phyloP scores from a whole-genome alignment of 2,797 vertebrate species.

The Xiphophorus birchmanni region DNA sequence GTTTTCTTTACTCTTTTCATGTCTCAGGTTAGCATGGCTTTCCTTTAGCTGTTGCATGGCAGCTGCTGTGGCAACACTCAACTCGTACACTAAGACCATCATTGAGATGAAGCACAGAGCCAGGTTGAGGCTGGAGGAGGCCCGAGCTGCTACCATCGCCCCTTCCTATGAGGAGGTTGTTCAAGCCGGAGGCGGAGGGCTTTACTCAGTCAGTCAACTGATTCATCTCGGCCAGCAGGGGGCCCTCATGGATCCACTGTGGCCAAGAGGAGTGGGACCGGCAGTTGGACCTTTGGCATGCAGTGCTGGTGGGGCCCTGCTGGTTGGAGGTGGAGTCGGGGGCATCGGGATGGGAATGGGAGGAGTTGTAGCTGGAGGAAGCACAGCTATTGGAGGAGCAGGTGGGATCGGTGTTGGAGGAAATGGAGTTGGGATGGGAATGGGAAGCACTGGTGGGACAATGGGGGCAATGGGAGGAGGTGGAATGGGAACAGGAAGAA shows the following conservation, averaged over 20 bases:
- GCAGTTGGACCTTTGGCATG: conserved; percentile 61
- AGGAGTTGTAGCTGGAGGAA: conserved; percentile 28
- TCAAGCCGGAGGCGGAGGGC: conserved; percentile 29
- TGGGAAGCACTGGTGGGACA: conserved; percentile 14
- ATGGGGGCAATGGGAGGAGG: conserved; percentile 18
- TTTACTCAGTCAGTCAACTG: conserved; percentile 82
- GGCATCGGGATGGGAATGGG: conserved; percentile 34
- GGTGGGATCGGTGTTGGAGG: conserved; percentile 10
- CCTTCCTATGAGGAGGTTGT: conserved; percentile 80
- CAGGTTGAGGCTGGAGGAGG: conserved; percentile 89
- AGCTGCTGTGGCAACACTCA: conserved; percentile 93
- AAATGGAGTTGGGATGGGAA: background rate
- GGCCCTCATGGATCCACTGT: conserved; percentile 66
- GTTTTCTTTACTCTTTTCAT: background rate
- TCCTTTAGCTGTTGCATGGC: conserved; percentile 98
- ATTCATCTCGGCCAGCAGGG: conserved; percentile 77
- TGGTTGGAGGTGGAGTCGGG: conserved; percentile 62
- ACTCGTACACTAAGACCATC: conserved; percentile 97
- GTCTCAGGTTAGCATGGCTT: conserved; percentile 91
- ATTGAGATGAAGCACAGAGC: conserved; percentile 94
- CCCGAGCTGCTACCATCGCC: conserved; percentile 75
- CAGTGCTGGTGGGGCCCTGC: conserved; percentile 49
- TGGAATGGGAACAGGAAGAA: conserved; percentile 26
- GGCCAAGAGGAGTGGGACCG: conserved; percentile 67
- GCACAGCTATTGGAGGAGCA: conserved; percentile 12